Evolutionary conservation across 1,140 invertebrate genomes (phyloP), one percentile per base, ranked within the genome.

Genomic region (Pseudoatta argentina): DNA sequence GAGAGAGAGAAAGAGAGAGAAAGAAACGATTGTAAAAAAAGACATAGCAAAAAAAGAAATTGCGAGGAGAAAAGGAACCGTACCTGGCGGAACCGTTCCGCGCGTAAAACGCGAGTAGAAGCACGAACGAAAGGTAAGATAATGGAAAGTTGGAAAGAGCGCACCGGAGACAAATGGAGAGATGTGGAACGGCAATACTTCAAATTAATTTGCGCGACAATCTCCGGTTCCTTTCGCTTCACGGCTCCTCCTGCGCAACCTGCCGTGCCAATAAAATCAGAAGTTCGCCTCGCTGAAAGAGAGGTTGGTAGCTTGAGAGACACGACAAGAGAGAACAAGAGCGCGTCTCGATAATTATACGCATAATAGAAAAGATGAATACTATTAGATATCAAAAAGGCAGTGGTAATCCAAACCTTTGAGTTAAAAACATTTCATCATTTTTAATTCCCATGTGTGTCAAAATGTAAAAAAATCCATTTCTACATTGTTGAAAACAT

Each of bases 191-290:
- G 90, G 86, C 88, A 91, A 91, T 91, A 91, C 90, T 91, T 91
- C 90, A 91, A 91, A 91, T 91, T 91, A 90, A 91, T 91, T 91
- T 89, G 88, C 86, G 72, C 72, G 88, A 91, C 90, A 91, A 91
- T 91, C 90, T 91, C 90, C 90, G 90, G 90, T 91, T 86, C 67
- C 86, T 91, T 86, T 88, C 61, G n/a, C 75, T 59, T 85, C 63
- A 78, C 77, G 75, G 34, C 24, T 24, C 21, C 78, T 67, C 51
- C 34, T 53, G 66, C 39, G 61, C 51, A 81, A 63, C 8, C 69
- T 57, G 30, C 16, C 61, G 12, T 73, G 18, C 63, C 83, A 87
- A 86, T 90, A 83, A 91, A 91, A 91, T 91, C 88, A 86, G 61
- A 88, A 86, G 16, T 88, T 91, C 77, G 64, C 57, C 61, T 59